These are phyloP conservation scores for Lordiphosa fenestrarum DNA, from an alignment of 2,888 invertebrate genomes.

Conservation along the genomic window DNA sequence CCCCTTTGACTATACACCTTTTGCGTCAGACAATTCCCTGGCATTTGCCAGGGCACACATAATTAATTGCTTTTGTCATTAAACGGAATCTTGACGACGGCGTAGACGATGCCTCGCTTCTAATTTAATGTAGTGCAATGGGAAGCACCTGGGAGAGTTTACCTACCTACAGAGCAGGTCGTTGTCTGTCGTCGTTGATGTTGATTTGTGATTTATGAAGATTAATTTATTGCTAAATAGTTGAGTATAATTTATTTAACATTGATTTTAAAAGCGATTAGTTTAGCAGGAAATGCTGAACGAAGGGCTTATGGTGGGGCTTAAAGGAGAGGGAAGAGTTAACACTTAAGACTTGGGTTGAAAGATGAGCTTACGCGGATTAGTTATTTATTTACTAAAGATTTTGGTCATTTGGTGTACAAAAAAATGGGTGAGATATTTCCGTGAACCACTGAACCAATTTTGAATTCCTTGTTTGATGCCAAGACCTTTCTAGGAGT, in stretches of 20 bases:
- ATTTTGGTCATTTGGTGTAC: too few relatives aligned
- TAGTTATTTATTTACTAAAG: too few relatives aligned
- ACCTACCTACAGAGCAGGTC: constrained; percentile 8
- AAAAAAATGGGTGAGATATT: too few relatives aligned
- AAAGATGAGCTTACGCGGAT: too few relatives aligned
- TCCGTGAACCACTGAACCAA: too few relatives aligned
- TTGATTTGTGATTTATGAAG: constrained; percentile 79
- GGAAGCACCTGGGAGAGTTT: constrained; percentile 26
- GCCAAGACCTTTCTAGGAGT: too few relatives aligned
- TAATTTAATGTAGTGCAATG: constrained; percentile 68
- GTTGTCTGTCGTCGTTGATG: constrained; percentile 50
- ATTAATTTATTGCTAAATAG: constrained; percentile 78
- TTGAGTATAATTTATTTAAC: constrained; percentile 74
- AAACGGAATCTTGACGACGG: constrained; percentile 76
- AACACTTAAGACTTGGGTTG: too few relatives aligned
- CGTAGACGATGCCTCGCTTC: constrained; percentile 68
- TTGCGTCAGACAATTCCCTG: constrained; percentile 34
- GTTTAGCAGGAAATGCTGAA: constrained; percentile 18
- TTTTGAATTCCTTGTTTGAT: too few relatives aligned
- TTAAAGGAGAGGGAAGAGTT: too few relatives aligned
- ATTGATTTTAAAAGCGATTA: constrained; percentile 69
- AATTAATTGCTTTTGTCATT: constrained; percentile 80
- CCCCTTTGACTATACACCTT: constrained; percentile 50
- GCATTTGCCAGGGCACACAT: constrained; percentile 68
- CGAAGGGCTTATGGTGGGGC: too few relatives aligned